Evolutionary conservation across 2,113 vertebrate species (phyloP), one percentile per base, ranked within the genome.

Genomic region (Fulmarus glacialis): DNA sequence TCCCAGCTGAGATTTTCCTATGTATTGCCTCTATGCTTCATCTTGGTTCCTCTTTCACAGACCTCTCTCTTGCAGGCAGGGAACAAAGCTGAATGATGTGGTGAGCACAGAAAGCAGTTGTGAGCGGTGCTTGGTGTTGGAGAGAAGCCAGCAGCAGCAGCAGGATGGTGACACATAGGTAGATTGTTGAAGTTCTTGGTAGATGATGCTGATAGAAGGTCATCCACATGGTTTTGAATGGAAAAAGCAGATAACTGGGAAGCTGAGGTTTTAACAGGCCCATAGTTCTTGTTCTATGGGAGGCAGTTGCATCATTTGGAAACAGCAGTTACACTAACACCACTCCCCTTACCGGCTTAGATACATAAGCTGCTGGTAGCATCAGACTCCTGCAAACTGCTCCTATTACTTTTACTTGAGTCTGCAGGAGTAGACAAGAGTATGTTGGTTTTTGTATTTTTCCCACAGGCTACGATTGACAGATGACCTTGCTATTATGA

Each of bases 131-230:
- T 64, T 40, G 79, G 40, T 1, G 0, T 43, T 94, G 87, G 75
- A 77, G 63, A 52, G 63, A 20, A 68, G 75, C 89, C 87, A 72
- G 75, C 87, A 89, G 89, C 87, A 89, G 89, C 48, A 52, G 72
- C 53, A 70, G 80, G 68, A 60, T 89, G 75, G 64, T 79, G 91
- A 88, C 62, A 71, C 38, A 22, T 40, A 15, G 74, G 91, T 63
- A 66, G 87, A 80, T 66, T 21, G 68, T 70, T 45, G 56, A 45
- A 75, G 74, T 72, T 95, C 48, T 86, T 17, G 10, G 80, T 58
- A 55, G 77, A 30, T 56, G 45, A 60, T 21, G 15, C 53, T 73
- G 36, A 43, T 8, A 58, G 73, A 48, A 95, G 73, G 74, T 79
- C 45, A 63, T 52, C 45, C 59, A 15, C 14, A 0, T 68, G 48